Evolutionary conservation across 2,888 invertebrate genomes (phyloP).

Genomic region (Lasioglossum leucozonium): DNA sequence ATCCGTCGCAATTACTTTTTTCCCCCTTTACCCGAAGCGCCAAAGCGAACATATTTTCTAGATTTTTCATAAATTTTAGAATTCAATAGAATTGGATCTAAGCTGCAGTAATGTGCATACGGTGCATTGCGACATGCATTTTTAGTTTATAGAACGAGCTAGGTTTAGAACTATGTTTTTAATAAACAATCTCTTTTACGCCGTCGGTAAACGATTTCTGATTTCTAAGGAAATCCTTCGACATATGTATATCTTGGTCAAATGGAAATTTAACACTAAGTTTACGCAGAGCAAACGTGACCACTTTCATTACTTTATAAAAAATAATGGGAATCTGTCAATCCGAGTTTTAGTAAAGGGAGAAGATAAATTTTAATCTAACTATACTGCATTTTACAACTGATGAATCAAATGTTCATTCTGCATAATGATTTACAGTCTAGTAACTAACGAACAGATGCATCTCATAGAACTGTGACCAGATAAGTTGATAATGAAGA

Average conservation of each 20-base stretch:
- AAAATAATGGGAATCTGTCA: not conserved
- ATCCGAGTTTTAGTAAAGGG: not conserved
- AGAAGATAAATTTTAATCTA: not conserved
- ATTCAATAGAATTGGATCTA: not conserved
- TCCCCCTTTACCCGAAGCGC: not conserved
- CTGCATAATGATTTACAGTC: not conserved
- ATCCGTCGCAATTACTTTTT: not conserved
- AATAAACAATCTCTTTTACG: not conserved
- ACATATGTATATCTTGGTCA: conserved; percentile 1
- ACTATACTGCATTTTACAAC: not conserved
- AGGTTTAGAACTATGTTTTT: not conserved
- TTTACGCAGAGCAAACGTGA: not conserved
- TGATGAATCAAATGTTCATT: not conserved
- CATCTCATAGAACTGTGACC: not conserved
- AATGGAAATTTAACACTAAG: not conserved
- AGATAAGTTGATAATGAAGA: not conserved
- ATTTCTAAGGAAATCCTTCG: not conserved
- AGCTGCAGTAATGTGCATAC: not conserved
- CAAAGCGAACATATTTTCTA: not conserved
- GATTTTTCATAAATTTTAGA: not conserved
- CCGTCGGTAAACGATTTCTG: conserved; percentile 19
- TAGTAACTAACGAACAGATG: not conserved
- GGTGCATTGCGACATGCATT: not conserved
- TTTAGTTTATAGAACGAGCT: not conserved
- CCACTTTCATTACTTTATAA: not conserved